phyloP scores from a whole-genome alignment of 1,140 invertebrate species.

The Euura lappo region DNA sequence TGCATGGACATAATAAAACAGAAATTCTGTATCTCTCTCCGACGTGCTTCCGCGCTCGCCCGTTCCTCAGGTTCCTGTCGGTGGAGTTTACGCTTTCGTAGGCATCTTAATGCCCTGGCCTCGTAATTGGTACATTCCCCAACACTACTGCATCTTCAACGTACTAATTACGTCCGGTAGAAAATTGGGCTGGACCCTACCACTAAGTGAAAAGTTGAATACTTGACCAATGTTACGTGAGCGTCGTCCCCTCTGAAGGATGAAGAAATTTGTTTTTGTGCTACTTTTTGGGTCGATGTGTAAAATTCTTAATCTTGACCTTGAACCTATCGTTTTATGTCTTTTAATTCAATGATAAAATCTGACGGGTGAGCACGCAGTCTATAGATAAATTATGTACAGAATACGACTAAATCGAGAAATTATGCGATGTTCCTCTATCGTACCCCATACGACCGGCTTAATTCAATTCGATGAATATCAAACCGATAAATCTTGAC shows the following conservation, averaged over 20 bases:
- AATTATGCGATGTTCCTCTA: no score
- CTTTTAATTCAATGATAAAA: no score
- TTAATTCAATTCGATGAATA: no score
- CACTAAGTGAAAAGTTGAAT: background rate
- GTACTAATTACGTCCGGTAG: constrained; percentile 1
- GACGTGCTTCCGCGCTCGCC: background rate
- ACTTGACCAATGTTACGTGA: background rate
- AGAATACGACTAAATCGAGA: no score
- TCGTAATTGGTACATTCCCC: background rate
- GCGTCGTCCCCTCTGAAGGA: background rate
- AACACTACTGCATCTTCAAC: background rate
- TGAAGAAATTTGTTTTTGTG: background rate
- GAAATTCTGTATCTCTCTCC: background rate
- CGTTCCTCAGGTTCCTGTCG: background rate
- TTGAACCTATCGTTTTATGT: background rate
- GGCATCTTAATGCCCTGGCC: background rate
- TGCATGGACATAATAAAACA: background rate
- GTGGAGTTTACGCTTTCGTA: constrained; percentile 1
- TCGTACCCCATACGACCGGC: no score
- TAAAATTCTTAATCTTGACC: background rate
- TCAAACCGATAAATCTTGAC: no score
- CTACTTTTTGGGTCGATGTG: background rate
- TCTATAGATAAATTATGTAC: no score
- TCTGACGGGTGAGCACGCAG: no score
- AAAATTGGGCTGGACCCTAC: background rate